phyloP scores from a whole-genome alignment of 2,797 vertebrate genomes.

The Eleutherodactylus coqui region DNA sequence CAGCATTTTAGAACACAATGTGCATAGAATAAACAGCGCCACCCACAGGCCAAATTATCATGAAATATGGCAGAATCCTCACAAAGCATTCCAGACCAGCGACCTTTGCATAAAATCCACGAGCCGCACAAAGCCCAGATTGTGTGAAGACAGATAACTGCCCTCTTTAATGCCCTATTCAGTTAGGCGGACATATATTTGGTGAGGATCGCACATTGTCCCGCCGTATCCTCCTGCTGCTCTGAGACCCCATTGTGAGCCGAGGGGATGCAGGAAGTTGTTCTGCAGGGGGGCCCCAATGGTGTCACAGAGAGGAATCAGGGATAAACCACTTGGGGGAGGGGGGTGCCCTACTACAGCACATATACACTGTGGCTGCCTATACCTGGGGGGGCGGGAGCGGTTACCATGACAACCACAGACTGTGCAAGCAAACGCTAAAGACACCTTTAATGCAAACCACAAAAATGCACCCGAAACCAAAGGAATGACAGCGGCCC shows the following conservation, averaged over 20 bases:
- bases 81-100: conserved; percentile 15
- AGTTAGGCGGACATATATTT: not conserved
- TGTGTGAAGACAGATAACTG: not conserved
- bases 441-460: conserved; percentile 38
- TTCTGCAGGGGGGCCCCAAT: not conserved
- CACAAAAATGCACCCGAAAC: conserved; percentile 49
- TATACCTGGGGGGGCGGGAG: conserved; percentile 12
- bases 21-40: not conserved
- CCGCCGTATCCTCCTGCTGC: not conserved
- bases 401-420: conserved; percentile 52
- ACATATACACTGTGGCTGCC: not conserved
- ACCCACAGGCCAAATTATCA: conserved; percentile 26
- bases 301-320: not conserved
- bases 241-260: not conserved
- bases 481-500: not conserved
- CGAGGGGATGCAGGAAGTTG: not conserved
- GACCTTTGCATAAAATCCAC: not conserved
- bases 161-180: not conserved
- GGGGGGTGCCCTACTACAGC: not conserved
- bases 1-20: not conserved
- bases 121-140: conserved; percentile 21
- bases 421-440: conserved; percentile 22
- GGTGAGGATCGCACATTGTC: conserved; percentile 22
- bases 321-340: conserved; percentile 4
- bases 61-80: conserved; percentile 1